Base-by-base conservation (phyloP, 2,888 invertebrate species). In the Scaptomyza polygonia region DNA sequence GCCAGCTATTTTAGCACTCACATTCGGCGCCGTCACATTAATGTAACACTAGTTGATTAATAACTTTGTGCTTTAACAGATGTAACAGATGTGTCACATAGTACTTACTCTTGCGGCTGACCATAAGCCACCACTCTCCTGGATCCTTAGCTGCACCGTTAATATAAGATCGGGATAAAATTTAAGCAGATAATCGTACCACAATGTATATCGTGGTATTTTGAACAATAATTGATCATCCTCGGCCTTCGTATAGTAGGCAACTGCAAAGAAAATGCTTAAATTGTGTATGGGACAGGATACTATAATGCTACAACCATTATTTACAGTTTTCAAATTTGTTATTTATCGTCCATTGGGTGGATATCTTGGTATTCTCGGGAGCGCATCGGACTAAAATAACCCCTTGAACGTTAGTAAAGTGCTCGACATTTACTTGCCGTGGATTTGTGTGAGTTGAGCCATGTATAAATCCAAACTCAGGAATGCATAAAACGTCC, bases 361-460 rank as follows among this genome's bases (percentile, higher is more conserved):
- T 43, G 1, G 14, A 8, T 18, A 44, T 18, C 16, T 9, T 9
- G 8, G 3, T 5, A 16, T 5, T 29, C n/a, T 14, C 1, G 2
- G 39, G 1, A 0, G 1, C n/a, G 34, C 72, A 73, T 7, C 39
- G 45, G 0, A 16, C 32, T 8, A 42, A 30, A 7, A 73, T 14
- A 39, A 52, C 47, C n/a, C 54, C 74, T 21, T 73, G 69, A n/a
- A 73, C 21, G 25, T 73, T 73, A 6, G 40, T 40, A 25, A 73
- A 73, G 3, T 11, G 25, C 0, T 48, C 43, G 4, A 55, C 25
- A 27, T 57, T 39, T 5, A 65, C 42, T 5, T 21, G 29, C 0
- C 36, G 32, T 14, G 65, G 57, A 2, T 14, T 3, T 8, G 1
- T 0, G n/a, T 34, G 32, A 27, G 39, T 9, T 48, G 48, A 51